Base-by-base conservation (phyloP, 2,888 invertebrate species). In the Spodoptera exigua region DNA sequence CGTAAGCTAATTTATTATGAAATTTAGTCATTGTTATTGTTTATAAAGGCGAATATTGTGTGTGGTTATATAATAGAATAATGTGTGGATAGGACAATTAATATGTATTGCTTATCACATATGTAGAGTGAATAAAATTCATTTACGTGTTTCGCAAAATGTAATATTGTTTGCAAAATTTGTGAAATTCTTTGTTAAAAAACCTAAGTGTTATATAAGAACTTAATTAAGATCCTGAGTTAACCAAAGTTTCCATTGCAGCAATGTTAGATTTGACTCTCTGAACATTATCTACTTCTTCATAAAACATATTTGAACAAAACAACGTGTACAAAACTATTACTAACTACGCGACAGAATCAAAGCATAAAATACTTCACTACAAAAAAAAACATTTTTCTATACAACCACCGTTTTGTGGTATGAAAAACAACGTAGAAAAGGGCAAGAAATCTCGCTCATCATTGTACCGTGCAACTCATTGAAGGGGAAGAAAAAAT, bases 21-120 rank as follows among this genome's bases (percentile, higher is more conserved):
- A 68, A 70, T 69, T 64, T 52, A 39, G 66, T 27, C 66, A 60
- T 69, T 70, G 71, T 70, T 55, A 55, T 69, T 69, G 71, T 70
- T 54, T 65, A 52, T 55, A 14, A 13, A 27, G 35, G 18, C 37
- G 52, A 55, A 37, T 45, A 39, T 70, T 17, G 18, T 18, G 21
- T 35, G 16, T 69, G 2, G 16, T 36, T 35, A 44, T 37, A 32
- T 18, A 56, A 37, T 40, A 56, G 21, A 40, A 17, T 35, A 17
- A 34, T 32, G 17, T 61, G 7, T 21, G 13, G 3, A 17, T 14
- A 11, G 21, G 32, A 3, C 37, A 3, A 11, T 27, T 13, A n/a
- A 2, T 11, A 27, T 12, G 40, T 40, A 11, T 11, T 1, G 2
- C 2, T 16, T 14, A 16, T 16, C 16, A 40, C 17, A 17, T 14